phyloP scores from a whole-genome alignment of 2,888 invertebrate genomes.

The Malacosoma neustria region DNA sequence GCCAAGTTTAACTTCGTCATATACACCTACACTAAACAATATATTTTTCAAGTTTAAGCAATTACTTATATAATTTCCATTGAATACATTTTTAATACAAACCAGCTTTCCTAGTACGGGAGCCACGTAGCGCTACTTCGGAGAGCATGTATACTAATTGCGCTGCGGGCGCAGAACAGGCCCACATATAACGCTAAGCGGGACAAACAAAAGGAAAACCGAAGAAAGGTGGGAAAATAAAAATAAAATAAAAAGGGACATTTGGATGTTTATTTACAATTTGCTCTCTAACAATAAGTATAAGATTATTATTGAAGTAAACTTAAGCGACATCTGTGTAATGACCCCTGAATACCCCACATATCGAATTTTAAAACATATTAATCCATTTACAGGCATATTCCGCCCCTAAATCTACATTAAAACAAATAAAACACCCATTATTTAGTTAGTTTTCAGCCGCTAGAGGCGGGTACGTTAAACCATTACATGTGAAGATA shows the following conservation, averaged over 20 bases:
- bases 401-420: conserved; percentile 54
- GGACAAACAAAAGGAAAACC: conserved; percentile 20
- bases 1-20: too few species aligned
- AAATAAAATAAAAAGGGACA: conserved; percentile 69
- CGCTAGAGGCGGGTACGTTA: conserved; percentile 9
- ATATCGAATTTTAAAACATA: conserved; percentile 56
- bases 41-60: too few species aligned
- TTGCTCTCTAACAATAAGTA: conserved; percentile 66
- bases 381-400: conserved; percentile 52
- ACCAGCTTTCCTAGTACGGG: background rate
- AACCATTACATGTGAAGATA: conserved; percentile 7
- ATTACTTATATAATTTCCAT: too few species aligned
- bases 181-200: conserved; percentile 20
- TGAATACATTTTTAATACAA: too few species aligned
- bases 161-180: conserved; percentile 33
- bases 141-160: conserved; percentile 23
- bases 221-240: conserved; percentile 45
- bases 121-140: background rate
- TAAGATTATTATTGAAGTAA: conserved; percentile 64
- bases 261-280: conserved; percentile 73
- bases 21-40: too few species aligned
- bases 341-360: conserved; percentile 58
- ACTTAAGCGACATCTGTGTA: conserved; percentile 58
- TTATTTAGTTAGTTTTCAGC: conserved; percentile 36
- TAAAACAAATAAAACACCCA: conserved; percentile 62